Evolutionary conservation across 2,888 invertebrate species (phyloP).

Genomic region (Agriopis aurantiaria): DNA sequence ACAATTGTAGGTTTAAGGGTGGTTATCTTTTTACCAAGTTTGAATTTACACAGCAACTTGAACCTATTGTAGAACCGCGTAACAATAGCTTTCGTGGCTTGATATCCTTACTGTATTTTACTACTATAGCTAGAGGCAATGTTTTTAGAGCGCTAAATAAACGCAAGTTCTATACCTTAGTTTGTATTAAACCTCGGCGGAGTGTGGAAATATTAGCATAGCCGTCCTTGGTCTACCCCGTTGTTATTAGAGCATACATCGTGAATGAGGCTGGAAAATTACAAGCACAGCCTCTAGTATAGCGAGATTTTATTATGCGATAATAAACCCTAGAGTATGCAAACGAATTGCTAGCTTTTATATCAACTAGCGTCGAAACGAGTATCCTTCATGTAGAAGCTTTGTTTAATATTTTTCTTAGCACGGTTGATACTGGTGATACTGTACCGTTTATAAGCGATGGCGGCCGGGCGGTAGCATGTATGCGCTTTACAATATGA

Average conservation of each 20-base stretch:
- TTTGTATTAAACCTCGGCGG: conserved; percentile 49
- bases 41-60: neutral
- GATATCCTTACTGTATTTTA: neutral
- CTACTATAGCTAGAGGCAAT: neutral
- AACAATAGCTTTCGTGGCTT: conserved; percentile 1
- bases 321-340: neutral
- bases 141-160: conserved; percentile 51
- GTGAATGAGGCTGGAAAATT: conserved; percentile 38
- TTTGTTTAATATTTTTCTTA: too few species aligned
- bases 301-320: conserved; percentile 19
- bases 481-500: too few species aligned
- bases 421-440: too few species aligned
- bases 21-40: neutral
- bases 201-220: conserved; percentile 51
- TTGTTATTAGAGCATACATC: conserved; percentile 43
- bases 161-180: conserved; percentile 43
- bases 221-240: conserved; percentile 37
- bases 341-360: neutral
- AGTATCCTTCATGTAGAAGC: too few species aligned
- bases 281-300: conserved; percentile 26
- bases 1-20: too few species aligned
- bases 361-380: too few species aligned
- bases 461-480: too few species aligned
- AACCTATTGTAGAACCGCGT: neutral
- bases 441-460: too few species aligned